These are phyloP conservation scores for Mungos mungo DNA, from an alignment of 2,113 vertebrate species.

Conservation along the genomic window DNA sequence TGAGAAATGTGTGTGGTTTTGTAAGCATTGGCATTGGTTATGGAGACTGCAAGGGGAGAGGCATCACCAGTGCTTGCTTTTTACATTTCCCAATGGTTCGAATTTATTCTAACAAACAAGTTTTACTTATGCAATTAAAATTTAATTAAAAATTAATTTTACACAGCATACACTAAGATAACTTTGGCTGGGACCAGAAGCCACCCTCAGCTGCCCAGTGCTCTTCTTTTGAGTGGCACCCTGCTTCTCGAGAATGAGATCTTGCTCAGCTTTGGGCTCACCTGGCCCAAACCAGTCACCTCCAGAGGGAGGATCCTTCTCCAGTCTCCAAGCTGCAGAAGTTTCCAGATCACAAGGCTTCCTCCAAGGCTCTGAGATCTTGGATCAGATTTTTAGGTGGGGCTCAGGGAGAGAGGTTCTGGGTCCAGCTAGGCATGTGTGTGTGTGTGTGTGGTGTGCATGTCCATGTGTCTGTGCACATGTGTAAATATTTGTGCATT, in stretches of 20 bases:
- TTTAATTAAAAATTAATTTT: constrained; percentile 33
- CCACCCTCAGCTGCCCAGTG: not conserved
- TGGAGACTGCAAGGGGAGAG: not conserved
- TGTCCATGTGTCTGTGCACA: not conserved
- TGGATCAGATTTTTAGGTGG: constrained; percentile 30
- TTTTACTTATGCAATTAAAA: constrained; percentile 18
- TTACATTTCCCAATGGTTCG: not conserved
- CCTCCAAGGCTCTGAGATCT: not conserved
- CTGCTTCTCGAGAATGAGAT: not conserved
- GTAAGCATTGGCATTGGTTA: not conserved
- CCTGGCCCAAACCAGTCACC: not conserved
- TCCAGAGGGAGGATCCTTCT: not conserved
- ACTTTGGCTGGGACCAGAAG: not conserved
- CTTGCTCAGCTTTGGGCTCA: not conserved
- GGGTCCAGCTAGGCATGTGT: not conserved
- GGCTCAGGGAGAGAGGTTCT: not conserved
- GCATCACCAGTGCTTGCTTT: not conserved
- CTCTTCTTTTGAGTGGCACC: not conserved
- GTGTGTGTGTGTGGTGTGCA: not conserved
- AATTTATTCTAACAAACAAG: constrained; percentile 20
- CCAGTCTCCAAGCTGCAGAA: not conserved
- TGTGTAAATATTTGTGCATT: not conserved
- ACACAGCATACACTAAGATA: not conserved
- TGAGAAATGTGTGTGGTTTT: not conserved
- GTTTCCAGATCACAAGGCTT: not conserved